A percentile compares a stretch with the other conserved stretches of the same genome.
Conservation (phyloP, 2,113 vertebrate species). For the Tragelaphus imberbis region DNA sequence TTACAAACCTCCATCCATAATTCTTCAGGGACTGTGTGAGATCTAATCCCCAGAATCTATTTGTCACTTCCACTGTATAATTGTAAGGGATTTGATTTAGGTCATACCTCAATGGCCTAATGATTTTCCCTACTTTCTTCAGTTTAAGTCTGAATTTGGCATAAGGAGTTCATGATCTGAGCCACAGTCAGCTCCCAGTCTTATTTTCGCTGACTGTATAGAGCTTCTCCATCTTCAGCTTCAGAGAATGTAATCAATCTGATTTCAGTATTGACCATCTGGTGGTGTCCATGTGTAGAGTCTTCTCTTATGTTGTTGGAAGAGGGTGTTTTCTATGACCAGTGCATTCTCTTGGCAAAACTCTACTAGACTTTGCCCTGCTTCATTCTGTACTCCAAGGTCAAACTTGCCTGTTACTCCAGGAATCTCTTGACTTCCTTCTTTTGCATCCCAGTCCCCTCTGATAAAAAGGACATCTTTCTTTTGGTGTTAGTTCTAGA, state of each 20-base stretch:
- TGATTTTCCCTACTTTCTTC: not conserved
- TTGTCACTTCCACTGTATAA: not conserved
- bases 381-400: not conserved
- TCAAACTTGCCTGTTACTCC: not conserved
- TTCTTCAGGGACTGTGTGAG: not conserved
- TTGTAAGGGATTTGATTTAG: not conserved
- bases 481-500: not conserved
- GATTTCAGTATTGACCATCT: not conserved
- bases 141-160: not conserved
- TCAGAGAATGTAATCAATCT: not conserved
- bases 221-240: not conserved
- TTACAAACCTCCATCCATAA: not conserved
- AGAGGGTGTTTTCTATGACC: not conserved
- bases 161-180: not conserved
- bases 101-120: not conserved
- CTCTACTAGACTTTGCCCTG: not conserved
- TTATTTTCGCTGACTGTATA: not conserved
- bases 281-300: not conserved
- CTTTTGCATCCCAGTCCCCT: not conserved
- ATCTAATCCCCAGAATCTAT: not conserved
- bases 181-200: not conserved
- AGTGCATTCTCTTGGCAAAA: not conserved
- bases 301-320: not conserved
- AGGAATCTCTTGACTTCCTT: not conserved
- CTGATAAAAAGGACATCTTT: not conserved